A percentile compares a stretch with the other conserved stretches of the same genome.
These are phyloP conservation scores for Perognathus longimembris DNA, from an alignment of 2,113 vertebrate genomes.

Conservation along the genomic window DNA sequence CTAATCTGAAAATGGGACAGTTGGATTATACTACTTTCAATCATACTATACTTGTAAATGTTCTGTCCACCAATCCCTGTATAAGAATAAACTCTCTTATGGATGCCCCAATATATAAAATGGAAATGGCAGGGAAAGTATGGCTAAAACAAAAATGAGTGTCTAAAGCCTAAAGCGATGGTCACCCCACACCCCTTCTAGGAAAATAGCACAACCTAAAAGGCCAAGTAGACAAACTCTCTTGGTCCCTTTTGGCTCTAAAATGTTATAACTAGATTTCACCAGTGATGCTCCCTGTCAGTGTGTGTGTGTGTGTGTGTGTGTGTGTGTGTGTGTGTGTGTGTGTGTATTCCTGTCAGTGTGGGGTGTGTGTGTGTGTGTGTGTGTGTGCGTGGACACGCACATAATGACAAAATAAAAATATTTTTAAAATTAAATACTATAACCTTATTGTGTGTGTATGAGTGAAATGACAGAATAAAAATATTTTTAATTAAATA, in stretches of 20 bases:
- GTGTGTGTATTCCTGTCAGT: too few species aligned
- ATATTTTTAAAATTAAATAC: too few species aligned
- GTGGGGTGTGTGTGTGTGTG: too few species aligned
- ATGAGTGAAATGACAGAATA: neutral
- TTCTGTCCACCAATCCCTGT: neutral
- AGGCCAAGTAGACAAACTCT: neutral
- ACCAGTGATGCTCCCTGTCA: neutral
- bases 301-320: neutral
- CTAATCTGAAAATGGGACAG: neutral
- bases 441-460: too few species aligned
- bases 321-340: neutral
- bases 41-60: neutral
- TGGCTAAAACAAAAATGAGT: too few species aligned
- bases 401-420: too few species aligned
- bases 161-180: neutral
- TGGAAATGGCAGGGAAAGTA: neutral
- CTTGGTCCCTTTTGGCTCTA: neutral
- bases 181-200: neutral
- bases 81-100: neutral
- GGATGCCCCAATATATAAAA: neutral
- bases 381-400: too few species aligned
- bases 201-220: neutral
- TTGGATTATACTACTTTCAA: neutral
- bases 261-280: neutral
- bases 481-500: conserved; percentile 42